Conservation (phyloP, 2,797 vertebrate genomes). For the Enteromius fasciolatus region DNA sequence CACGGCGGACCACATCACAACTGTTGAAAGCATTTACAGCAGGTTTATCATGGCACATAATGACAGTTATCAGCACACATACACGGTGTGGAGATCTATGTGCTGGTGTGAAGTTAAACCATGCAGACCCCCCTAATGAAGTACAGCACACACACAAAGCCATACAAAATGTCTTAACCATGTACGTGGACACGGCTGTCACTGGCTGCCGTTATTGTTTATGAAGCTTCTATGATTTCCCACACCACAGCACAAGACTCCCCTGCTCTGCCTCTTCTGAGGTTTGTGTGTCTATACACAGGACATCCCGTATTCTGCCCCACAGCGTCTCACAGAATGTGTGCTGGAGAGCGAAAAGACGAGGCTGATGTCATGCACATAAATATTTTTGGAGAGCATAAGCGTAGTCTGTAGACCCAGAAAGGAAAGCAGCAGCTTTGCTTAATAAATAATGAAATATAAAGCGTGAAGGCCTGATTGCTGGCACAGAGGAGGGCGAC, state of each 20-base stretch:
- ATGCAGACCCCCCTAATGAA: constrained; percentile 35
- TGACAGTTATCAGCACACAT: constrained; percentile 33
- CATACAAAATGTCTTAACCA: constrained; percentile 11
- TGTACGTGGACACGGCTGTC: constrained; percentile 17
- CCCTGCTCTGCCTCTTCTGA: constrained; percentile 7
- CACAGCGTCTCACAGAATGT: constrained; percentile 32
- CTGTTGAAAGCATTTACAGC: constrained; percentile 25
- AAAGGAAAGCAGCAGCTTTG: constrained; percentile 39
- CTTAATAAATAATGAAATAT: constrained; percentile 59
- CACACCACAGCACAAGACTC: constrained; percentile 19
- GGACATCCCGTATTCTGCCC: constrained; percentile 29
- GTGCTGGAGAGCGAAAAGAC: constrained; percentile 33
- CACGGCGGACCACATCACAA: not conserved
- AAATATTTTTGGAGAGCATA: constrained; percentile 51
- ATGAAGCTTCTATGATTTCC: constrained; percentile 23
- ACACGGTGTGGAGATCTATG: constrained; percentile 5
- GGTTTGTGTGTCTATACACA: constrained; percentile 18
- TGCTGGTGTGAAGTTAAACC: constrained; percentile 16
- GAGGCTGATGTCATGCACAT: constrained; percentile 53
- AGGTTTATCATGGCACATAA: constrained; percentile 29
- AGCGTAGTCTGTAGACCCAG: constrained; percentile 34
- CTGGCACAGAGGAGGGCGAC: constrained; percentile 49
- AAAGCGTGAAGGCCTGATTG: constrained; percentile 49
- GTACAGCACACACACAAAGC: constrained; percentile 15
- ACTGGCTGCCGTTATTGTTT: constrained; percentile 23